Evolutionary conservation across 1,140 invertebrate species (phyloP).

Genomic region (Batillaria attramentaria): DNA sequence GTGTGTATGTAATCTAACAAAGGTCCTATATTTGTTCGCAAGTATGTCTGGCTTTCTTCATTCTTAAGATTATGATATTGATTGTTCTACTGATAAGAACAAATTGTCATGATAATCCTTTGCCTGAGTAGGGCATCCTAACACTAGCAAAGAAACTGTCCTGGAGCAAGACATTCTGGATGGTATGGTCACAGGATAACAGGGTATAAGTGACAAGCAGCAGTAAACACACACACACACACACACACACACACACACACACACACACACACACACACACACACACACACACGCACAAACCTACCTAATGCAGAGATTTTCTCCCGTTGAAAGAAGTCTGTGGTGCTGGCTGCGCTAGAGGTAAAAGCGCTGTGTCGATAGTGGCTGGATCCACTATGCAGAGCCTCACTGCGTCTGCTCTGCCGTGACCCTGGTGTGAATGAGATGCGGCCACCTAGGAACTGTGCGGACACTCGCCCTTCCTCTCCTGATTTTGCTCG

Average conservation of each 20-base stretch:
- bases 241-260: neutral
- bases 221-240: no score
- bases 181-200: no score
- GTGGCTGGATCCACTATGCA: constrained; percentile 27
- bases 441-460: constrained; percentile 36
- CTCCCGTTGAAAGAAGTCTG: constrained; percentile 46
- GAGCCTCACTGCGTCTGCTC: neutral
- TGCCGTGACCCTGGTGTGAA: constrained; percentile 21
- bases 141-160: no score
- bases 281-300: neutral
- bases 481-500: constrained; percentile 14
- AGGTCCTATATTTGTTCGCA: no score
- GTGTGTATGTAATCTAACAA: no score
- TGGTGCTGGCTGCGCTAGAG: constrained; percentile 44
- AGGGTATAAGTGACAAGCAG: no score
- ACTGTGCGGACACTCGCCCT: constrained; percentile 24
- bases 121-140: no score
- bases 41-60: no score
- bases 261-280: neutral
- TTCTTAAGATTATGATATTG: no score
- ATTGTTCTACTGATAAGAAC: no score
- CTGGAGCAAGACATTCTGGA: no score
- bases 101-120: no score
- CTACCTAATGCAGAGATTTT: constrained; percentile 18
- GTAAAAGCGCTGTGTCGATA: constrained; percentile 40